phyloP scores from a whole-genome alignment of 2,888 invertebrate genomes.

The Romanomermis culicivorax region DNA sequence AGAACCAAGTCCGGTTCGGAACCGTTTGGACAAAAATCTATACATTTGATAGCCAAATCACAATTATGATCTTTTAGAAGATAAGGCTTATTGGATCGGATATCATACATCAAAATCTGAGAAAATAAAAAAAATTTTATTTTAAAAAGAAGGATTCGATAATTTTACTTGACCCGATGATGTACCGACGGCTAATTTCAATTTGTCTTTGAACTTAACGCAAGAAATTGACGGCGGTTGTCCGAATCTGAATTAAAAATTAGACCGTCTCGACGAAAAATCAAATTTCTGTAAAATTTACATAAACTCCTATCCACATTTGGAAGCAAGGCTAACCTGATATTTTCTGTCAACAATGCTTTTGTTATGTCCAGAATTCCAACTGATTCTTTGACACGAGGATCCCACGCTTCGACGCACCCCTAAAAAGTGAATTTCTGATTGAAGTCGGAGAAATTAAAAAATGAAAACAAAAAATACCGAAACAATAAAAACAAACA shows the following conservation, averaged over 20 bases:
- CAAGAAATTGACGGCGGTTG: background rate
- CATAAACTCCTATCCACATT: background rate
- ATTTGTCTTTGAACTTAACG: conserved; percentile 36
- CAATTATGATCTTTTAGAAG: conserved; percentile 84
- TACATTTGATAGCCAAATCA: conserved; percentile 62
- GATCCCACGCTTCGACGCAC: conserved; percentile 88
- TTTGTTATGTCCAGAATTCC: conserved; percentile 31
- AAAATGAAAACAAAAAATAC: no score
- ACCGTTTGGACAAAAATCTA: conserved; percentile 61
- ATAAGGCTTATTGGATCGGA: conserved; percentile 68
- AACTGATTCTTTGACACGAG: conserved; percentile 51
- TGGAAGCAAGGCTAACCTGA: background rate
- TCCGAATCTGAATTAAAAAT: background rate
- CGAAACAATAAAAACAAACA: no score
- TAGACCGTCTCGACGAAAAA: background rate
- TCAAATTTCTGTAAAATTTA: background rate
- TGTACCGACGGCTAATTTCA: conserved; percentile 60
- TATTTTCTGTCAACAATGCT: background rate
- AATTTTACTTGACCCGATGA: conserved; percentile 59
- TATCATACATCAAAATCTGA: conserved; percentile 58
- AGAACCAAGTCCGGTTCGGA: conserved; percentile 49
- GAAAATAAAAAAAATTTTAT: conserved; percentile 11
- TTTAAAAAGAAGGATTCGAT: background rate
- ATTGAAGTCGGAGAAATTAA: no score
- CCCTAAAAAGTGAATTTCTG: conserved; percentile 44